Base-by-base conservation (phyloP, 2,797 vertebrate genomes). In the Chelmon rostratus region DNA sequence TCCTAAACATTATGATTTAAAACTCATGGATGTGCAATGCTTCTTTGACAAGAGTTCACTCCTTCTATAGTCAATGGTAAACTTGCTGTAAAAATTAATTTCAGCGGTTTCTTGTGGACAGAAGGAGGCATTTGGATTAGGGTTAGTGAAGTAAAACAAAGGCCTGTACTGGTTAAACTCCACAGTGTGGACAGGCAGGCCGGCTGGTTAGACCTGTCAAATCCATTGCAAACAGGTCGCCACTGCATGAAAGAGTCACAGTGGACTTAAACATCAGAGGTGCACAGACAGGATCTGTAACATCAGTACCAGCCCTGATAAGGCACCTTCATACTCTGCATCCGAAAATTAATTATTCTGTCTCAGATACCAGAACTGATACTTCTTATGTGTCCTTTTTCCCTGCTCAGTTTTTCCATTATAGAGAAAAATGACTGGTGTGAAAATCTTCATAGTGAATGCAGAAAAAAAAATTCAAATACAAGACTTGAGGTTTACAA, bases 101-200 rank as follows among this genome's bases (percentile, higher is more conserved):
- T 82, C 46, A 58, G 59, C 19, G 6, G 21, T 18, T 50, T 59
- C 50, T 73, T 12, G 49, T 12, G 2, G 76, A 57, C 67, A 65
- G 66, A 18, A 49, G 53, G 72, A 71, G 54, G 21, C 23, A 44
- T 85, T 79, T 57, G 57, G 40, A 54, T 52, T 49, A 25, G 50
- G 35, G 59, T 63, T 66, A 72, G 73, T 70, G 49, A 72, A 79
- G 49, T 68, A 77, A 80, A 82, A 88, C 68, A 78, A 62, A 82
- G 53, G 62, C 68, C 40, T 61, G 6, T 44, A 33, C 25, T 81
- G 75, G 75, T 25, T n/a, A n/a, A 75, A 66, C 82, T 78, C 71
- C 49, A 69, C 64, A 56, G 49, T 64, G 72, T 75, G 72, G 83
- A 78, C 25, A 15, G 23, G 59, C n/a, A 65, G 59, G 25, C 53